A percentile compares a stretch with the other conserved stretches of the same genome.
Conservation (phyloP, 2,797 vertebrate genomes). For the Acomys russatus region DNA sequence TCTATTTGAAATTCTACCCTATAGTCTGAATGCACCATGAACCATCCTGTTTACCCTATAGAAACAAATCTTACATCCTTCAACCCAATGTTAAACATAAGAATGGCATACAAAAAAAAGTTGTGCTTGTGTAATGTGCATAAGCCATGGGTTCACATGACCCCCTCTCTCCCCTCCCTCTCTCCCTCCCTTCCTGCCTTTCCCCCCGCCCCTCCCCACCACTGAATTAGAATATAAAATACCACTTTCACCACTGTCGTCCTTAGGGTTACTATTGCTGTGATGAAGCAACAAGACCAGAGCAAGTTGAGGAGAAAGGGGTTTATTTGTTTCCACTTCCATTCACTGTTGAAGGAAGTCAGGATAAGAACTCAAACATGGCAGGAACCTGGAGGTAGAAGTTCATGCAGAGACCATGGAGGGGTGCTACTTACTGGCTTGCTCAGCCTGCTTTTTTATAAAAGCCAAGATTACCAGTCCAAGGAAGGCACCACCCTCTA, state of each 20-base stretch:
- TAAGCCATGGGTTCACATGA: neutral
- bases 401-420: neutral
- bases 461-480: neutral
- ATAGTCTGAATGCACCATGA: neutral
- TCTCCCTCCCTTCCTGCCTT: neutral
- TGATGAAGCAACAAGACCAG: too few relatives aligned
- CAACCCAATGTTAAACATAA: neutral
- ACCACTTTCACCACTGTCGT: neutral
- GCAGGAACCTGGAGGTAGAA: neutral
- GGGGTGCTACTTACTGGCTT: neutral
- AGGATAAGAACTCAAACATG: neutral
- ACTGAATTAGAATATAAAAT: neutral
- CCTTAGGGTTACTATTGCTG: neutral
- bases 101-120: neutral
- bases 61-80: neutral
- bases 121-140: too few relatives aligned
- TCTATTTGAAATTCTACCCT: neutral
- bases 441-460: neutral
- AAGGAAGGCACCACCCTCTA: too few relatives aligned
- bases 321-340: neutral
- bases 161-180: neutral
- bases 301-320: neutral
- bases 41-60: neutral
- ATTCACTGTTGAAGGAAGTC: neutral
- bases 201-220: neutral